phyloP scores from a whole-genome alignment of 2,797 vertebrate species.

The Varecia variegata region DNA sequence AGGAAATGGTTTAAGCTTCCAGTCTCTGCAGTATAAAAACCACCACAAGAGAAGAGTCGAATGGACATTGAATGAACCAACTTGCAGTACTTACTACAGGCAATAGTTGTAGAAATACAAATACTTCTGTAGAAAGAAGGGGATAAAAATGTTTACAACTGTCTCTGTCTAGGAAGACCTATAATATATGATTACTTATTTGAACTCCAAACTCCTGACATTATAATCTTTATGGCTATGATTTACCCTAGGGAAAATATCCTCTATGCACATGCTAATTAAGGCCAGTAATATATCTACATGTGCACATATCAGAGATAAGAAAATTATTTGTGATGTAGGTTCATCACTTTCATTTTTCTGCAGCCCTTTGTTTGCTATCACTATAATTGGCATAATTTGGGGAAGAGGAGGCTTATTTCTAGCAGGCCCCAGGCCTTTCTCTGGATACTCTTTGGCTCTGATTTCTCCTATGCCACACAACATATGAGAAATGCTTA shows the following conservation, averaged over 20 bases:
- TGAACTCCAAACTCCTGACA: conserved; percentile 2
- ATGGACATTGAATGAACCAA: background rate
- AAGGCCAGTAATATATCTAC: conserved; percentile 3
- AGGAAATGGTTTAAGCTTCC: background rate
- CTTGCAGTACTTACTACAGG: background rate
- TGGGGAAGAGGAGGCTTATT: background rate
- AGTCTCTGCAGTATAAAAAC: background rate
- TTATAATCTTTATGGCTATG: background rate
- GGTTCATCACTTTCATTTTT: background rate
- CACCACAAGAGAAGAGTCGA: rapidly evolving
- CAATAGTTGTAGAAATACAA: background rate
- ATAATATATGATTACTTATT: background rate
- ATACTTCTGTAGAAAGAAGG: background rate
- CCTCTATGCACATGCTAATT: background rate
- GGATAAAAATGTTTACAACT: background rate
- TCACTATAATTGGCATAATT: background rate
- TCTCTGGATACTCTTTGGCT: conserved; percentile 8
- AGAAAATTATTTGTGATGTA: background rate
- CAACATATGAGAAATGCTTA: conserved; percentile 5
- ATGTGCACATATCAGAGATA: background rate
- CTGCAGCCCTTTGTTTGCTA: background rate
- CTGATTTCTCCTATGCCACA: conserved; percentile 1
- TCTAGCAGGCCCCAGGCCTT: background rate
- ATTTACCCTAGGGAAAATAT: conserved; percentile 9
- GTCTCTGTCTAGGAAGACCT: background rate